A percentile compares a stretch with the other conserved stretches of the same genome.
Evolutionary conservation across 2,113 vertebrate genomes (phyloP).

Genomic region (Bettongia penicillata): DNA sequence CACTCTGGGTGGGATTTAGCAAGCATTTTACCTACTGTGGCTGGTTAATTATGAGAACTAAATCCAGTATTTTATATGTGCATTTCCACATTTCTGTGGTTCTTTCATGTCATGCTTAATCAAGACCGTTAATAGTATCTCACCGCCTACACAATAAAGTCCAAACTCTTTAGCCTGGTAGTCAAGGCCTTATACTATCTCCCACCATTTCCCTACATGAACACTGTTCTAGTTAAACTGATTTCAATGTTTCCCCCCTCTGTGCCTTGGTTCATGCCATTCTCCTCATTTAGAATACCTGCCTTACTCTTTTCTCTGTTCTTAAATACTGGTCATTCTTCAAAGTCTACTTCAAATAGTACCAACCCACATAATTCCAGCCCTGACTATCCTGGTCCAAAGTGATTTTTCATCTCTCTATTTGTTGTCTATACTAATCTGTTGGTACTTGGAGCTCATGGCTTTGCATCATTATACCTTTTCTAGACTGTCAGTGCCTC

Average conservation of each 20-base stretch:
- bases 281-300: not conserved
- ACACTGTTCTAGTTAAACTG: not conserved
- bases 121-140: not conserved
- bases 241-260: not conserved
- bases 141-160: not conserved
- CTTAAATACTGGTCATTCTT: not conserved
- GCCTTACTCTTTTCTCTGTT: slow-evolving; percentile 3
- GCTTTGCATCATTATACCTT: not conserved
- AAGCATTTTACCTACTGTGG: slow-evolving; percentile 9
- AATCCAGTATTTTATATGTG: not conserved
- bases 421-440: slow-evolving; percentile 20
- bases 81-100: slow-evolving; percentile 24
- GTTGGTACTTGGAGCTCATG: not conserved
- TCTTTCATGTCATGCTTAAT: too few relatives aligned
- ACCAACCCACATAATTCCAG: slow-evolving; percentile 15
- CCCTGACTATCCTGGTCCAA: not conserved
- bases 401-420: slow-evolving; percentile 11
- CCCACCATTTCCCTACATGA: not conserved
- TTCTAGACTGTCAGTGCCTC: not conserved
- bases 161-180: not conserved
- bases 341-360: not conserved
- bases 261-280: not conserved
- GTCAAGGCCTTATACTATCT: not conserved
- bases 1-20: slow-evolving; percentile 1
- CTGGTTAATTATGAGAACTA: slow-evolving; percentile 39